Percentiles rank a stretch among this genome's conserved stretches.
Evolutionary conservation across 2,113 vertebrate genomes (phyloP).

Genomic region (Glaucomys volans): DNA sequence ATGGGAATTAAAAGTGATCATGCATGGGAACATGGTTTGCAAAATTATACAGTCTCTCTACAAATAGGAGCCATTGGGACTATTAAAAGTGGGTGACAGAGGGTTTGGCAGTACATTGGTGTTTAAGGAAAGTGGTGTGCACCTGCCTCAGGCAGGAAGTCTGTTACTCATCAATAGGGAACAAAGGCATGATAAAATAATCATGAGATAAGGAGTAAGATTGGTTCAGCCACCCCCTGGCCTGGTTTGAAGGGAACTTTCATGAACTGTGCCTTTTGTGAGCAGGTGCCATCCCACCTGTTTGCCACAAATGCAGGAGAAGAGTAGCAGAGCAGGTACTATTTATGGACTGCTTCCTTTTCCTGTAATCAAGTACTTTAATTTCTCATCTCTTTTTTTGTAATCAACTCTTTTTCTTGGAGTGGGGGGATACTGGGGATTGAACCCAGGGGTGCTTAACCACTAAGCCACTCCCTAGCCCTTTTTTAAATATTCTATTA

Average conservation of each 20-base stretch:
- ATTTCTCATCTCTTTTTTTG: not conserved
- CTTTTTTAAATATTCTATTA: too few relatives aligned
- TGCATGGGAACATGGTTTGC: not conserved
- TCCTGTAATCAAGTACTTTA: not conserved
- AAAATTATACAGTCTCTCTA: not conserved
- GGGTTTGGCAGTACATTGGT: not conserved
- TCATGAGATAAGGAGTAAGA: conserved; percentile 33
- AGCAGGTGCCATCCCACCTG: conserved; percentile 9
- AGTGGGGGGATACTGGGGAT: too few relatives aligned
- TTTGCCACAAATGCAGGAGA: not conserved
- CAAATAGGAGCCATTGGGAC: not conserved
- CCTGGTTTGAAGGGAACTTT: not conserved
- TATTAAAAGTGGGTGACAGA: not conserved
- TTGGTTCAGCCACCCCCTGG: conserved; percentile 5
- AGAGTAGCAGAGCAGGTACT: not conserved
- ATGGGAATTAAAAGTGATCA: not conserved
- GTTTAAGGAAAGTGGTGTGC: conserved; percentile 7
- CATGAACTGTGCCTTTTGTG: not conserved
- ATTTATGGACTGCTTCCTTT: not conserved
- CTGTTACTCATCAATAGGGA: conserved; percentile 53
- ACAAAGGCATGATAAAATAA: conserved; percentile 67
- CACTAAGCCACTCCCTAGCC: too few relatives aligned
- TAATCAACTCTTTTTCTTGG: too few relatives aligned
- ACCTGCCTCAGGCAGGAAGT: conserved; percentile 65
- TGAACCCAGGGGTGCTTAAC: too few relatives aligned